These are phyloP conservation scores for Knipowitschia caucasica DNA, from an alignment of 2,797 vertebrate species.

Conservation along the genomic window DNA sequence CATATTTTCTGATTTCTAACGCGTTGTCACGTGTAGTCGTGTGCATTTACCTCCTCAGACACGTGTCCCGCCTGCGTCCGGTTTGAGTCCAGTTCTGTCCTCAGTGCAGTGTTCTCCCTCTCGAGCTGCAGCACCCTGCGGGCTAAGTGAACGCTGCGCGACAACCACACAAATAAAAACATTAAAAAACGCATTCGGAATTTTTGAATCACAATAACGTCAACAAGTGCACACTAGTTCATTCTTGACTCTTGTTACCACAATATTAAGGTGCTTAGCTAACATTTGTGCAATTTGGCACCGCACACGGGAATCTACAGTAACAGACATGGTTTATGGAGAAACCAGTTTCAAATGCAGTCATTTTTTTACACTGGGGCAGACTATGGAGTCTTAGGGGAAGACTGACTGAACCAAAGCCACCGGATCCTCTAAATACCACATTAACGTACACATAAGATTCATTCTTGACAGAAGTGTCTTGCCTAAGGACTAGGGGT, in stretches of 20 bases:
- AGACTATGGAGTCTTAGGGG: too few relatives aligned
- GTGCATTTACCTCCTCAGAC: slow-evolving; percentile 83
- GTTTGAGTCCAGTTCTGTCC: slow-evolving; percentile 87
- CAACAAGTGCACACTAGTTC: slow-evolving; percentile 32
- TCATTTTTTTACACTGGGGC: too few relatives aligned
- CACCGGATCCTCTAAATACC: too few relatives aligned
- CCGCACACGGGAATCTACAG: too few relatives aligned
- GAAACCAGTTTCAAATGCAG: too few relatives aligned
- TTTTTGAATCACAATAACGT: slow-evolving; percentile 44
- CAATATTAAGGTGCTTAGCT: slow-evolving; percentile 2
- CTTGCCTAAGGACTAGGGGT: too few relatives aligned
- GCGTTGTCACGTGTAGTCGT: too few relatives aligned
- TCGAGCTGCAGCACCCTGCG: slow-evolving; percentile 93
- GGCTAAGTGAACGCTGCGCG: slow-evolving; percentile 91
- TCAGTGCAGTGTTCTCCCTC: slow-evolving; percentile 88
- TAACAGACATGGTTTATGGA: too few relatives aligned
- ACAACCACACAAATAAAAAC: slow-evolving; percentile 27
- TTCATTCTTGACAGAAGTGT: too few relatives aligned
- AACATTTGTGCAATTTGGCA: slow-evolving; percentile 9
- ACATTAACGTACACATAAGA: too few relatives aligned
- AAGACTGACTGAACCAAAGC: too few relatives aligned
- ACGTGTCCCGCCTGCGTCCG: slow-evolving; percentile 80
- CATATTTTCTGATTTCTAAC: too few relatives aligned
- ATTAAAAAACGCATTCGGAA: slow-evolving; percentile 21
- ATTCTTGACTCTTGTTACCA: slow-evolving; percentile 5